These are phyloP conservation scores for Halocynthia aurantium DNA, from an alignment of 23 tunicate genomes.

Conservation along the genomic window DNA sequence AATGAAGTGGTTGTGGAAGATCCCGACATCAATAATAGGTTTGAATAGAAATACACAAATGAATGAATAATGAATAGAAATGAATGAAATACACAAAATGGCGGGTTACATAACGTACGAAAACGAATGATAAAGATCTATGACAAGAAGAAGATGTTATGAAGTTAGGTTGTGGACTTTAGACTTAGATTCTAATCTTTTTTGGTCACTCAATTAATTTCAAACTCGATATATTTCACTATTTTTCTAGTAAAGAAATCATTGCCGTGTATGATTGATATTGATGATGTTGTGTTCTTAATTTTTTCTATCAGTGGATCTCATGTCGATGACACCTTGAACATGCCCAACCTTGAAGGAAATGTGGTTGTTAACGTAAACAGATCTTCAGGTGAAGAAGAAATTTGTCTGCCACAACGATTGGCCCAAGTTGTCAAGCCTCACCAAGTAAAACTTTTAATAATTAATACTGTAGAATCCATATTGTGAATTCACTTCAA, in stretches of 20 bases:
- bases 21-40: constrained; percentile 81
- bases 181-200: no score
- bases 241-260: no score
- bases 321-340: constrained; percentile 76
- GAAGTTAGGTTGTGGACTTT: no score
- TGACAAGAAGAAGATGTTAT: no score
- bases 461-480: no score
- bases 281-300: not conserved
- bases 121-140: no score
- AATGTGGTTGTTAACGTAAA: constrained; percentile 78
- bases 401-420: constrained; percentile 72
- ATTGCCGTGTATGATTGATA: not conserved
- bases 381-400: constrained; percentile 63
- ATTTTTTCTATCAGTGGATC: constrained; percentile 52
- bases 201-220: no score
- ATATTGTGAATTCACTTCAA: no score
- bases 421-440: constrained; percentile 57
- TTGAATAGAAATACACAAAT: no score
- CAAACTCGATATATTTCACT: no score
- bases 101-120: not conserved
- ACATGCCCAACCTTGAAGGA: constrained; percentile 68
- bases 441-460: constrained; percentile 61
- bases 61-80: no score
- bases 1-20: constrained; percentile 46
- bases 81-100: not conserved